A percentile compares a stretch with the other conserved stretches of the same genome.
Evolutionary conservation across 2,113 vertebrate genomes (phyloP).

Genomic region (Aptenodytes patagonicus): DNA sequence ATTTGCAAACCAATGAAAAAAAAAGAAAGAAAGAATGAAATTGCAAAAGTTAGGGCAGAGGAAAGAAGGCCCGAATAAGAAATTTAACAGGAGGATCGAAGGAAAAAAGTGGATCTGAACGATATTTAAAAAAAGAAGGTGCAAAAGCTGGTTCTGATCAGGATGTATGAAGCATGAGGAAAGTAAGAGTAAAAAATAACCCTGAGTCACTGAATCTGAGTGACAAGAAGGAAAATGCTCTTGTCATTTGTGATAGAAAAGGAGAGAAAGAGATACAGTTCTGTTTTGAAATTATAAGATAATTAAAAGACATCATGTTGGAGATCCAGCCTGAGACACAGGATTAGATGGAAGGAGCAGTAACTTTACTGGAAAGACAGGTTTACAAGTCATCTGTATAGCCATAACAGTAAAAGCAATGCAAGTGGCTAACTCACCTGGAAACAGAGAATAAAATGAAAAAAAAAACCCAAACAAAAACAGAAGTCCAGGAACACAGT

Average conservation of each 20-base stretch:
- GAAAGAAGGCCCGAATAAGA: neutral
- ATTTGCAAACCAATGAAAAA: neutral
- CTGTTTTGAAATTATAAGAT: neutral
- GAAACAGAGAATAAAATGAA: neutral
- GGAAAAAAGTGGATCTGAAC: neutral
- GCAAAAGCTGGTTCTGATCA: neutral
- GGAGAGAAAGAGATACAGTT: neutral
- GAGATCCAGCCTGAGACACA: neutral
- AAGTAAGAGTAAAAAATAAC: slow-evolving; percentile 8
- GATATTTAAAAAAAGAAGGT: neutral
- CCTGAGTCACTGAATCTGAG: slow-evolving; percentile 1
- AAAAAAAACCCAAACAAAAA: neutral
- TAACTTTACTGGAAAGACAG: neutral
- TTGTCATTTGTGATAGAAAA: slow-evolving; percentile 19
- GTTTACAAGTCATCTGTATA: neutral
- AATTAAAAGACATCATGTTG: neutral
- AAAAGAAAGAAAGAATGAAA: neutral
- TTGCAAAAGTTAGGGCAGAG: neutral
- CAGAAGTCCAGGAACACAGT: neutral
- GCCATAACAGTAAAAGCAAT: neutral
- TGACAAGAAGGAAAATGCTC: slow-evolving; percentile 16
- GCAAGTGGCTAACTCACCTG: neutral
- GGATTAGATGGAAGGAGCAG: neutral
- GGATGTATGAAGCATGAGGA: neutral
- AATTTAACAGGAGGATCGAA: neutral